A percentile compares a stretch with the other conserved stretches of the same genome.
Conservation (phyloP, 2,113 vertebrate species). For the Antechinus stuartii region DNA sequence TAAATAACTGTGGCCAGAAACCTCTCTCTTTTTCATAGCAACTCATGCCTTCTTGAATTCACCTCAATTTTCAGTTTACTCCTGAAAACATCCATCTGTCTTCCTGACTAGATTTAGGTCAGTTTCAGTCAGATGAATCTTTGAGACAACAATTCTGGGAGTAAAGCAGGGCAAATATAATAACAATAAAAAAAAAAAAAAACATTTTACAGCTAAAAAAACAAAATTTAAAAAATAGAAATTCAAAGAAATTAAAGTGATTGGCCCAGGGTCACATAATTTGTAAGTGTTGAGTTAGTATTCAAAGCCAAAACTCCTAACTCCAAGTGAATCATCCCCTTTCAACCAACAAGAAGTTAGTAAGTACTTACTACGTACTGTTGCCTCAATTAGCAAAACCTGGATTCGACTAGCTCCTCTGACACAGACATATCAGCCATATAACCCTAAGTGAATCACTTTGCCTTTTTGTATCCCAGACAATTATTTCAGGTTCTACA, state of each 20-base stretch:
- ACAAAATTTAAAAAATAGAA: background rate
- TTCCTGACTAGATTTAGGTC: background rate
- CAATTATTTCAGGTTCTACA: background rate
- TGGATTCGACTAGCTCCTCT: background rate
- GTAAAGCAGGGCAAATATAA: background rate
- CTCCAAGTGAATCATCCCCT: background rate
- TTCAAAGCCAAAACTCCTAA: background rate
- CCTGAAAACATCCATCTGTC: background rate
- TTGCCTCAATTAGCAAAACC: background rate
- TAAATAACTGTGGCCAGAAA: background rate
- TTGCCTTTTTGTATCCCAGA: background rate
- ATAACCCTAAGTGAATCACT: background rate
- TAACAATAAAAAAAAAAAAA: background rate
- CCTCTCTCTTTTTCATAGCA: background rate
- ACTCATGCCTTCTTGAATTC: background rate
- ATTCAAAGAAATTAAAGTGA: background rate
- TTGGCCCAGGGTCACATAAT: background rate
- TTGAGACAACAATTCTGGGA: background rate
- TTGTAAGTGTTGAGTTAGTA: background rate
- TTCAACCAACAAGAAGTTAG: background rate
- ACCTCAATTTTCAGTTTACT: conserved; percentile 5
- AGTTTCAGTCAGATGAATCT: background rate
- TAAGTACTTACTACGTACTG: too few relatives aligned
- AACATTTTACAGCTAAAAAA: background rate
- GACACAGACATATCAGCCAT: background rate